These are phyloP conservation scores for Sebastiscus tertius DNA, from an alignment of 2,797 vertebrate genomes.

Conservation along the genomic window DNA sequence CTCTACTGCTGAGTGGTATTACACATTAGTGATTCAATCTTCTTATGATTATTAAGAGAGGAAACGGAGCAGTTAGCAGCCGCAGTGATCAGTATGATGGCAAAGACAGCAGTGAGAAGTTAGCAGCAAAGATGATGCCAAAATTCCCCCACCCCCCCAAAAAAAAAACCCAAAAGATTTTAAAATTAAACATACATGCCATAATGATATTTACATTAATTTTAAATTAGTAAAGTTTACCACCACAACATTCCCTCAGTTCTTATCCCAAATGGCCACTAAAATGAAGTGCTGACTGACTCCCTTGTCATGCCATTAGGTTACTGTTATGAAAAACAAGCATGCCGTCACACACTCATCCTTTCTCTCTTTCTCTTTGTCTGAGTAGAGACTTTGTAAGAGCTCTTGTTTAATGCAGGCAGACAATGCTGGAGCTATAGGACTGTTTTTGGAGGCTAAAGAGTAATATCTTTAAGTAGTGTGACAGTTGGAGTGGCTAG, in stretches of 20 bases:
- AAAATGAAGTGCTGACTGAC: slow-evolving; percentile 18
- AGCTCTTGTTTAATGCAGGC: slow-evolving; percentile 32
- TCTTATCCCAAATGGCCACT: slow-evolving; percentile 6
- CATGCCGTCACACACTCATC: neutral
- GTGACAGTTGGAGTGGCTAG: slow-evolving; percentile 20
- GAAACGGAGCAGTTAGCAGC: slow-evolving; percentile 21
- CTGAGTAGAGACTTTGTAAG: neutral
- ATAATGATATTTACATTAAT: neutral
- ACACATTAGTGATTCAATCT: slow-evolving; percentile 12
- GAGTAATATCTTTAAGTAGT: slow-evolving; percentile 39
- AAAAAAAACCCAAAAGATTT: neutral
- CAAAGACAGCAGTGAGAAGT: neutral
- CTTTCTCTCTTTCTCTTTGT: neutral
- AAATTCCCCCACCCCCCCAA: neutral
- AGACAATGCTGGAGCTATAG: slow-evolving; percentile 16
- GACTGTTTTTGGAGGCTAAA: slow-evolving; percentile 6
- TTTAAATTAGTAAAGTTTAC: slow-evolving; percentile 16
- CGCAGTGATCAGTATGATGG: neutral
- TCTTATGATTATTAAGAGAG: slow-evolving; percentile 31
- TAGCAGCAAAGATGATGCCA: neutral
- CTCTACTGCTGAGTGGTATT: slow-evolving; percentile 12
- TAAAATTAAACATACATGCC: neutral
- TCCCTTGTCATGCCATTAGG: slow-evolving; percentile 29
- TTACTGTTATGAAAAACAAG: slow-evolving; percentile 35
- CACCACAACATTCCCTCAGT: neutral